phyloP scores from a whole-genome alignment of 2,113 vertebrate species.

The Anoplopoma fimbria region DNA sequence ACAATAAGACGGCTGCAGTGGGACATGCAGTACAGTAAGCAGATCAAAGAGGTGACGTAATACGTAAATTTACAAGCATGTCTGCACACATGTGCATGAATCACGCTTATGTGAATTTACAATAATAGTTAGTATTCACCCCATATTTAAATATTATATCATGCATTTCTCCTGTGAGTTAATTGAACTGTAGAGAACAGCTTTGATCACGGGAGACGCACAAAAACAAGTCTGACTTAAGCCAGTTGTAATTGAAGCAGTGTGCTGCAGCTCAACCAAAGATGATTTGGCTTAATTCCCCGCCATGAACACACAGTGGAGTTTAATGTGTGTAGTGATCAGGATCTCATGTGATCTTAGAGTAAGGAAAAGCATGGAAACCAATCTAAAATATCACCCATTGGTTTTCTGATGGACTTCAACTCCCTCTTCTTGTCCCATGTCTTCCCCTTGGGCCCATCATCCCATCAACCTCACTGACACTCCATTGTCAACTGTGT shows the following conservation, averaged over 20 bases:
- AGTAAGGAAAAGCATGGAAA: neutral
- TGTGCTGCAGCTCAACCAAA: conserved; percentile 47
- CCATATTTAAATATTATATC: conserved; percentile 47
- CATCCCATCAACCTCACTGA: neutral
- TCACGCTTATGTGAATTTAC: conserved; percentile 35
- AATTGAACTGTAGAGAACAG: conserved; percentile 48
- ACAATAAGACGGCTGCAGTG: conserved; percentile 29
- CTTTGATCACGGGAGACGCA: conserved; percentile 39
- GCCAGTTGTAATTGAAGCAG: conserved; percentile 58
- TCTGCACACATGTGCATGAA: conserved; percentile 44
- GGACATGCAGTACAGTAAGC: conserved; percentile 7
- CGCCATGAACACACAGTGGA: too few species aligned
- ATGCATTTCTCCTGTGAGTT: conserved; percentile 34
- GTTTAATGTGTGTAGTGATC: neutral
- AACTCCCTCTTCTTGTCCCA: neutral
- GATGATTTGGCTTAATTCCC: too few species aligned
- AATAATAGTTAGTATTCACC: conserved; percentile 46
- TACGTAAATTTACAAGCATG: conserved; percentile 50
- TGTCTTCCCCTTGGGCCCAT: neutral
- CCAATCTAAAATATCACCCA: neutral
- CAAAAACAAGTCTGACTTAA: conserved; percentile 49
- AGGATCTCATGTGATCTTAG: neutral
- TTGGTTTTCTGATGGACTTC: neutral
- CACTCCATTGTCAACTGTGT: neutral
- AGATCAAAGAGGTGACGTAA: conserved; percentile 52